Percentiles rank a stretch among this genome's conserved stretches.
Conservation (phyloP, 1,140 invertebrate species). For the Drosophila varians region DNA sequence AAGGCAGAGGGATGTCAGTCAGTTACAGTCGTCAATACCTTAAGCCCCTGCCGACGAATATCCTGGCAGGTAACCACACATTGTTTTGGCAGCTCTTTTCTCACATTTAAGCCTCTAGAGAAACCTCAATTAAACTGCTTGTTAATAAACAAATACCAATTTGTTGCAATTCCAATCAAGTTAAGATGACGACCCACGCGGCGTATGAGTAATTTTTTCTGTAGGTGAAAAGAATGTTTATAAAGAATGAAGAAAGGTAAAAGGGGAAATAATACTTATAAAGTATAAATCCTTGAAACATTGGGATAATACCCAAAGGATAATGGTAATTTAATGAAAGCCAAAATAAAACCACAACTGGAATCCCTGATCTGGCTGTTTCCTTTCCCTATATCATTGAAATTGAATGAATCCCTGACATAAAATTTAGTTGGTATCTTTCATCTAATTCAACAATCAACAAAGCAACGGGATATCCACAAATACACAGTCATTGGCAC, state of each 20-base stretch:
- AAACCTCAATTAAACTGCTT: slow-evolving; percentile 59
- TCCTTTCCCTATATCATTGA: neutral
- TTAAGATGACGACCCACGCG: slow-evolving; percentile 19
- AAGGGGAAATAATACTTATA: neutral
- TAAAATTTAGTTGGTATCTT: slow-evolving; percentile 27
- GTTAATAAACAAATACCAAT: slow-evolving; percentile 71
- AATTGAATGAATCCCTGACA: slow-evolving; percentile 30
- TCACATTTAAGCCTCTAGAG: slow-evolving; percentile 17
- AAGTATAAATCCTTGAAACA: neutral
- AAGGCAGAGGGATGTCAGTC: slow-evolving; percentile 7
- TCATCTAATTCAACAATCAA: slow-evolving; percentile 43
- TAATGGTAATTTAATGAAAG: neutral
- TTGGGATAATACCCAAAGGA: neutral
- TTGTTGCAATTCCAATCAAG: slow-evolving; percentile 47
- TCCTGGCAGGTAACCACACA: slow-evolving; percentile 28
- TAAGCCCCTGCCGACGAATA: slow-evolving; percentile 5
- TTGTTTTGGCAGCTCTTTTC: slow-evolving; percentile 42
- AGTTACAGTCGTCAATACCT: slow-evolving; percentile 36
- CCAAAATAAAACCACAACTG: neutral
- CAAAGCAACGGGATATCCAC: slow-evolving; percentile 37
- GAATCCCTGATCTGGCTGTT: neutral
- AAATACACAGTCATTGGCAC: slow-evolving; percentile 30
- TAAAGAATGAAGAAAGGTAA: neutral
- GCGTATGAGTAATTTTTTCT: slow-evolving; percentile 26
- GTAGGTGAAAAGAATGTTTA: slow-evolving; percentile 17